A percentile compares a stretch with the other conserved stretches of the same genome.
These are phyloP conservation scores for Scopus umbretta DNA, from an alignment of 2,113 vertebrate genomes.

Conservation along the genomic window DNA sequence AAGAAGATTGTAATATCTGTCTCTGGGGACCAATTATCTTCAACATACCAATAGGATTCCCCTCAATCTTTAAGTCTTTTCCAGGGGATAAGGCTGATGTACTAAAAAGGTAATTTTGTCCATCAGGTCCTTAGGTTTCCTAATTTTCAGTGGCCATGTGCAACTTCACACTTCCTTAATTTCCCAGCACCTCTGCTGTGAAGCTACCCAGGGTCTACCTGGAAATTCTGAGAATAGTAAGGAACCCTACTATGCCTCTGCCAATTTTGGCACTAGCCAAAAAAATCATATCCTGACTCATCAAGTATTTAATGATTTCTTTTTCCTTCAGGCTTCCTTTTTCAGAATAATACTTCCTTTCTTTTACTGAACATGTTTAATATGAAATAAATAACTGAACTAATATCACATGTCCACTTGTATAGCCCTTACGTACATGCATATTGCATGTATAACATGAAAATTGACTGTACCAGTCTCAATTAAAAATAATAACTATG, in stretches of 20 bases:
- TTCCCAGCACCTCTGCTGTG: background rate
- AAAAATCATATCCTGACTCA: background rate
- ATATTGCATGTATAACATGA: background rate
- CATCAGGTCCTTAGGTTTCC: background rate
- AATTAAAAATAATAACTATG: background rate
- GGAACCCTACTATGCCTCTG: background rate
- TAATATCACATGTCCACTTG: background rate
- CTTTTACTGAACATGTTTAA: background rate
- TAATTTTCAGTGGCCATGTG: background rate
- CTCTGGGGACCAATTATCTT: background rate
- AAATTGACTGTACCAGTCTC: background rate
- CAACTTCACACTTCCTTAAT: background rate
- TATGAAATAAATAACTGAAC: background rate
- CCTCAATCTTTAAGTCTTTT: background rate
- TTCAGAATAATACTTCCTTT: background rate
- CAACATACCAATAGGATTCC: background rate
- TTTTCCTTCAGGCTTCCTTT: background rate
- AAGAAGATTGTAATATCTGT: background rate
- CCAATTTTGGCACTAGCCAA: background rate
- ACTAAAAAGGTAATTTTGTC: background rate
- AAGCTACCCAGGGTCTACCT: background rate
- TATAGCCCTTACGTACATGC: background rate
- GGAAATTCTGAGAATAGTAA: background rate
- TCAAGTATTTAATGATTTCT: background rate
- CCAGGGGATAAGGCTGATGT: background rate